A percentile compares a stretch with the other conserved stretches of the same genome.
Conservation (phyloP, 2,888 invertebrate species). For the Margaritifera margaritifera region DNA sequence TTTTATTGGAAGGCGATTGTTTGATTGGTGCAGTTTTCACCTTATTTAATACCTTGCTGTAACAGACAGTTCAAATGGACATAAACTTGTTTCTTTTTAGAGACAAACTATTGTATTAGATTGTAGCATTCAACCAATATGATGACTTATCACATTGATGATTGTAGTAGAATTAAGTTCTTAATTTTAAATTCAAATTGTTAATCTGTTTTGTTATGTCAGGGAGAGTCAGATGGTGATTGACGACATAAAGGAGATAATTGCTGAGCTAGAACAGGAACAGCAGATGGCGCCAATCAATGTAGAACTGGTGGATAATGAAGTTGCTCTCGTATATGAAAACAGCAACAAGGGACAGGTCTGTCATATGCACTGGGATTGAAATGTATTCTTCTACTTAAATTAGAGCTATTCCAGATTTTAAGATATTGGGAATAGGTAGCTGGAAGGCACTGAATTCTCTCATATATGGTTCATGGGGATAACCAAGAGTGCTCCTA, state of each 20-base stretch:
- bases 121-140: too few species aligned
- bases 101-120: too few species aligned
- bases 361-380: constrained; percentile 38
- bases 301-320: constrained; percentile 95
- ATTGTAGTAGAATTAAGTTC: background rate
- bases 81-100: too few species aligned
- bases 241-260: constrained; percentile 66
- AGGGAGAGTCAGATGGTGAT: constrained; percentile 77
- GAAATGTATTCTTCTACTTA: background rate
- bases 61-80: too few species aligned
- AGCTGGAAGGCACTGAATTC: background rate
- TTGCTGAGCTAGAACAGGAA: constrained; percentile 77
- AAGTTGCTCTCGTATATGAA: constrained; percentile 91
- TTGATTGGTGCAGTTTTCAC: too few species aligned
- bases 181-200: background rate
- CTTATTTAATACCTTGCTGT: too few species aligned
- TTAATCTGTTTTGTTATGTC: constrained; percentile 40
- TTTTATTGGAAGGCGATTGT: too few species aligned
- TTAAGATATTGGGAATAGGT: background rate
- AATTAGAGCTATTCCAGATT: background rate
- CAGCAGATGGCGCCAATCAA: constrained; percentile 87
- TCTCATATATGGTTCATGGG: background rate
- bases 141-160: too few species aligned
- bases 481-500: too few species aligned
- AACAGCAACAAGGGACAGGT: constrained; percentile 89